A percentile compares a stretch with the other conserved stretches of the same genome.
phyloP scores from a whole-genome alignment of 2,113 vertebrate species.

The Calypte anna region DNA sequence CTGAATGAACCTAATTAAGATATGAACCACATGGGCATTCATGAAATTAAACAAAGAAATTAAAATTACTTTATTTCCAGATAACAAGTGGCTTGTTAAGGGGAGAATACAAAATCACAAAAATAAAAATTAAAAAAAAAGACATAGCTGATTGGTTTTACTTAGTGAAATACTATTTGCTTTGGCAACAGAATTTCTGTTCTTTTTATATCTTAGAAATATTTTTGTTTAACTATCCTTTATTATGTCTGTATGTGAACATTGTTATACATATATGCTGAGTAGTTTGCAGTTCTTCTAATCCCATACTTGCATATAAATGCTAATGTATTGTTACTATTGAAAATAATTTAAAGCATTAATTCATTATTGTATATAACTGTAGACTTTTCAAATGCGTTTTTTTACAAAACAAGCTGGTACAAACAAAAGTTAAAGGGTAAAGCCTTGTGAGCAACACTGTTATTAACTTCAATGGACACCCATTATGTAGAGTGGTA shows the following conservation, averaged over 20 bases:
- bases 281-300: not conserved
- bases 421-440: not conserved
- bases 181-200: not conserved
- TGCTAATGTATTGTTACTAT: not conserved
- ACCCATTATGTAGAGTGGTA: not conserved
- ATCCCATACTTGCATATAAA: not conserved
- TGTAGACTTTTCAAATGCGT: not conserved
- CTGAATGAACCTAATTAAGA: not conserved
- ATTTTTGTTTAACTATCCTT: not conserved
- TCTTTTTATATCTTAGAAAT: not conserved
- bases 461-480: not conserved
- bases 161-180: not conserved
- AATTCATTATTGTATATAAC: not conserved
- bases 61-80: not conserved
- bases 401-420: not conserved
- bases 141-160: not conserved
- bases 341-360: not conserved
- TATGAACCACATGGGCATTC: not conserved
- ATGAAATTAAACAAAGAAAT: not conserved
- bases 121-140: not conserved
- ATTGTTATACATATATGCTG: not conserved
- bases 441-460: not conserved
- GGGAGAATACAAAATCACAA: not conserved
- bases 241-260: not conserved
- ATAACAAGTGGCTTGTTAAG: not conserved